These are phyloP conservation scores for Scrobipalpa atriplicella DNA, from an alignment of 2,888 invertebrate species.

Conservation along the genomic window DNA sequence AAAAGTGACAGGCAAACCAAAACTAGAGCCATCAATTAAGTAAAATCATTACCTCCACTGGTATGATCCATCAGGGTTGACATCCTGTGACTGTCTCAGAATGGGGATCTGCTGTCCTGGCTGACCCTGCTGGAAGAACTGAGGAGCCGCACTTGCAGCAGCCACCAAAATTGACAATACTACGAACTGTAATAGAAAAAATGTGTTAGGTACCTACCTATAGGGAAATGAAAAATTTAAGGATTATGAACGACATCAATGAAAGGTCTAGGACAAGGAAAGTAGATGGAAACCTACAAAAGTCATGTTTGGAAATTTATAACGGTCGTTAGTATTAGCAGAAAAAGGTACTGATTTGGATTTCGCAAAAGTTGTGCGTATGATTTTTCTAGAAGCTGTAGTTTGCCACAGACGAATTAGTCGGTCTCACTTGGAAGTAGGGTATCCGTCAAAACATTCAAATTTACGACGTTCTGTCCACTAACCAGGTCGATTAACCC, in stretches of 20 bases:
- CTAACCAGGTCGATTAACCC: conserved; percentile 12
- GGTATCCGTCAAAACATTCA: neutral
- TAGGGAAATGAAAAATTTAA: no score
- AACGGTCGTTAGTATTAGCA: no score
- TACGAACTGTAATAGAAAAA: conserved; percentile 61
- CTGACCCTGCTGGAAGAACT: conserved; percentile 55
- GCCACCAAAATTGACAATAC: conserved; percentile 65
- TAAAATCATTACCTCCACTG: conserved; percentile 78
- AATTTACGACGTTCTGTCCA: conserved; percentile 6
- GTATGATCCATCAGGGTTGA: conserved; percentile 83
- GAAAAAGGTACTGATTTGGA: no score
- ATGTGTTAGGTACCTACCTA: no score
- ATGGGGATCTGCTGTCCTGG: conserved; percentile 80
- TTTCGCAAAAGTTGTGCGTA: no score
- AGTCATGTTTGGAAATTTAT: no score
- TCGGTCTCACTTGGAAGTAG: neutral
- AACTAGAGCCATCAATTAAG: neutral
- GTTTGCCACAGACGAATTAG: neutral
- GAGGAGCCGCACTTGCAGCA: conserved; percentile 66
- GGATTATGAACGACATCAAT: no score
- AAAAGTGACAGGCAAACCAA: no score
- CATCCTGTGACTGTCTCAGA: conserved; percentile 79
- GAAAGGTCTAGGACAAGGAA: no score
- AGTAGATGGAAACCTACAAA: no score
- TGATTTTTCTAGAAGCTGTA: no score